These are phyloP conservation scores for Linyphia triangularis DNA, from an alignment of 2,888 invertebrate species.

Conservation along the genomic window DNA sequence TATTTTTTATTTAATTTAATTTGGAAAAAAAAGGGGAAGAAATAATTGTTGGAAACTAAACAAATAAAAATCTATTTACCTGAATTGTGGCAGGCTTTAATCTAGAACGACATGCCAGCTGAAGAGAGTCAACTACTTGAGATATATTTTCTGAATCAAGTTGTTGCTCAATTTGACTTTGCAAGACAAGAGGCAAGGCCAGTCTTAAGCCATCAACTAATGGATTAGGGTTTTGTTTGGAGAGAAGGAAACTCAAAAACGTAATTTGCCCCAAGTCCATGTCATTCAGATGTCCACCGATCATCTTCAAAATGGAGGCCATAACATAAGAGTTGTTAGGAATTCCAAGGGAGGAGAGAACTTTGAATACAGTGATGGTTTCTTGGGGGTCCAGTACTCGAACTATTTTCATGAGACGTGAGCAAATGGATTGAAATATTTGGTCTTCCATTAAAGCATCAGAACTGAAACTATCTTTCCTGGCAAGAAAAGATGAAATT, in stretches of 20 bases:
- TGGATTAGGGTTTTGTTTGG: conserved; percentile 82
- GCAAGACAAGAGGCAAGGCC: conserved; percentile 85
- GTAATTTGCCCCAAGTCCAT: conserved; percentile 84
- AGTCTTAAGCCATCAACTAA: conserved; percentile 84
- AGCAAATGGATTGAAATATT: conserved; percentile 60
- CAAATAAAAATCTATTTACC: conserved; percentile 78
- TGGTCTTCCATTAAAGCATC: conserved; percentile 5
- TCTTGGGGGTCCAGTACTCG: conserved; percentile 68
- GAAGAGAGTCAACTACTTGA: conserved; percentile 75
- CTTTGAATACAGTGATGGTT: conserved; percentile 49
- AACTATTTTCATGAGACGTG: conserved; percentile 57
- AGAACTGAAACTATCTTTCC: neutral
- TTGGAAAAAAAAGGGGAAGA: neutral
- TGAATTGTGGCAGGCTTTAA: conserved; percentile 78
- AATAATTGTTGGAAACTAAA: neutral
- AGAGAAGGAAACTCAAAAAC: conserved; percentile 84
- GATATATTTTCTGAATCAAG: conserved; percentile 78
- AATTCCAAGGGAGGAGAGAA: conserved; percentile 23
- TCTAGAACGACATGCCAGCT: conserved; percentile 80
- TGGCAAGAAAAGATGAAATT: neutral
- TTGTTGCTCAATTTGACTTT: conserved; percentile 83
- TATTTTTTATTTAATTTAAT: neutral
- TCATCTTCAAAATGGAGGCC: conserved; percentile 84
- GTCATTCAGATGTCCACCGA: conserved; percentile 84
- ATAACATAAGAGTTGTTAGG: conserved; percentile 80